Base-by-base conservation (phyloP, 2,888 invertebrate species). In the Cephalotes varians region DNA sequence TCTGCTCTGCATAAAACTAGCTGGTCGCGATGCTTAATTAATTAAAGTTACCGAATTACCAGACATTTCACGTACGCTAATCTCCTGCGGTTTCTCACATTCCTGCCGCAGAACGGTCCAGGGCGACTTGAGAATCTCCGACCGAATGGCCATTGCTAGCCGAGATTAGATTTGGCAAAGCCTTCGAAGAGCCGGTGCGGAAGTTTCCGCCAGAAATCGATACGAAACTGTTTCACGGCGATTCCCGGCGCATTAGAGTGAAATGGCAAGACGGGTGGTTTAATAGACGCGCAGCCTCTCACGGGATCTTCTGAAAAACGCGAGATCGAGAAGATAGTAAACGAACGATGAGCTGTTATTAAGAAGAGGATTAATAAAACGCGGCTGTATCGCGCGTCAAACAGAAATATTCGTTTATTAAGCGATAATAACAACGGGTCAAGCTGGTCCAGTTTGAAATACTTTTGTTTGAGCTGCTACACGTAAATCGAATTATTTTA, bases 1-100 rank as follows among this genome's bases (percentile, higher is more conserved):
- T 87, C 77, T 84, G 84, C 87, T 90, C 83, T 87, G 85, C 88
- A 89, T 88, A 85, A 86, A 88, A 89, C 87, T 90, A 90, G 25
- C 10, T 80, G 40, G 21, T n/a, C 21, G 44, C 56, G 54, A 51
- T 34, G 58, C 37, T n/a, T n/a, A n/a, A n/a, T n/a, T 56, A 49
- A n/a, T 56, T 40, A 69, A n/a, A n/a, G 77, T 87, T 85, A 88
- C 85, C 85, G 76, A 85, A 87, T 90, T 88, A 89, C 74, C 72
- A 51, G 74, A 67, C 84, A 85, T 86, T 89, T 90, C 86, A 74
- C 84, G 79, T 82, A 54, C 51, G 28, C 83, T 84, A 86, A 85
- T 86, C 81, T 31, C 82, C 40, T 44, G 1, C 12, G 65, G 15
- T 56, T 65, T 12, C 21, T 18, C 25, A 15, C 47, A 51, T 51